Percentiles rank a stretch among this genome's conserved stretches.
These are phyloP conservation scores for Erethizon dorsatum DNA, from an alignment of 2,797 vertebrate species.

Conservation along the genomic window DNA sequence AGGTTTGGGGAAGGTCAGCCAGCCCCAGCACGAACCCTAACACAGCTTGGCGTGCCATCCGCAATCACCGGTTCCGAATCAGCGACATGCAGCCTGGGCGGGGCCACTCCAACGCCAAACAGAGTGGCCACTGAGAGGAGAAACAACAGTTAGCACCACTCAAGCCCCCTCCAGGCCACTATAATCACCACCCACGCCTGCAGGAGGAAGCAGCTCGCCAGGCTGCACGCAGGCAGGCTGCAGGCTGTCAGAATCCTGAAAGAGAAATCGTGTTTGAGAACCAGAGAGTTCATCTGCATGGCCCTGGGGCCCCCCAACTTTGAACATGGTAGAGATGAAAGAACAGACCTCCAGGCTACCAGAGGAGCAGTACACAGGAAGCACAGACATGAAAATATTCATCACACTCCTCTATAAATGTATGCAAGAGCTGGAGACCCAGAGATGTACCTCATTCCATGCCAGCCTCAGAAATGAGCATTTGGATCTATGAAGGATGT, in stretches of 20 bases:
- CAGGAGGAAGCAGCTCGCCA: not conserved
- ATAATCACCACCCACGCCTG: slow-evolving; percentile 68
- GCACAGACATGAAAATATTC: slow-evolving; percentile 64
- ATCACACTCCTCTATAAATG: slow-evolving; percentile 66
- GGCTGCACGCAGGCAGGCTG: slow-evolving; percentile 20
- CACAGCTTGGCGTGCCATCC: slow-evolving; percentile 51
- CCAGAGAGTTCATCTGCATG: slow-evolving; percentile 68
- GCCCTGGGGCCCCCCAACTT: slow-evolving; percentile 66
- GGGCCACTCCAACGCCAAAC: slow-evolving; percentile 69
- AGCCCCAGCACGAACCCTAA: slow-evolving; percentile 75
- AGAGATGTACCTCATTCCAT: not conserved
- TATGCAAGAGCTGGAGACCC: slow-evolving; percentile 43
- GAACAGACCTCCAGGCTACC: slow-evolving; percentile 46
- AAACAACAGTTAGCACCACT: slow-evolving; percentile 57
- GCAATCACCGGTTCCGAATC: slow-evolving; percentile 19
- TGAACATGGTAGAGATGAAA: slow-evolving; percentile 78
- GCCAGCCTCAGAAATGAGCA: slow-evolving; percentile 36
- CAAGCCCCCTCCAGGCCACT: slow-evolving; percentile 13
- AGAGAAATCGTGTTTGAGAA: slow-evolving; percentile 53
- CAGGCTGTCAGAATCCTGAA: slow-evolving; percentile 26
- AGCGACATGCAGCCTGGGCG: not conserved
- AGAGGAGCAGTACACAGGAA: not conserved
- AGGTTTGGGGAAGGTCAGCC: slow-evolving; percentile 84
- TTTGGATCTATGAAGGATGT: slow-evolving; percentile 12
- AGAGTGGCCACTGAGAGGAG: slow-evolving; percentile 45